A percentile compares a stretch with the other conserved stretches of the same genome.
phyloP scores from a whole-genome alignment of 92 coral and sea anemone genomes.

The Umimayanthus kanabou region DNA sequence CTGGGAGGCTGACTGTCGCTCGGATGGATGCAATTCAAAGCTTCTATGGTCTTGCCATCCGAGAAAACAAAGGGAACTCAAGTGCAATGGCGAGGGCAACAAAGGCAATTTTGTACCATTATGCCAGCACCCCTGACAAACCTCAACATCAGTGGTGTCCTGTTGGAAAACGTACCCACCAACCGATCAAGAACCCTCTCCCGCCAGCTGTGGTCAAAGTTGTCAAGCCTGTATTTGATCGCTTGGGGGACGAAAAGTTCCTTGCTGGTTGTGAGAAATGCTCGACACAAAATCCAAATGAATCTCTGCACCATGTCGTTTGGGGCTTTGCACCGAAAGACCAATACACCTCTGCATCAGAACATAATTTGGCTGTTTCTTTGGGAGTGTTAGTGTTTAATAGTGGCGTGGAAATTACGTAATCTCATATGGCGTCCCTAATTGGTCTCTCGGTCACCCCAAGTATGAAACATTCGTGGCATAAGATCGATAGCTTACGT shows the following conservation, averaged over 20 bases:
- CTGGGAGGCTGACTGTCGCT: constrained; percentile 55
- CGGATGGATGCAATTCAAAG: constrained; percentile 60
- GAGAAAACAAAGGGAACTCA: constrained; percentile 63
- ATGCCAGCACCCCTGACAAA: constrained; percentile 53
- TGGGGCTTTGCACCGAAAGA: constrained; percentile 66
- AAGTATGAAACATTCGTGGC: constrained; percentile 35
- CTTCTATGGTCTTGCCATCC: constrained; percentile 58
- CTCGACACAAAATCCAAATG: constrained; percentile 56
- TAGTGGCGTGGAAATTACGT: constrained; percentile 48
- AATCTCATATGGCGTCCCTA: constrained; percentile 22
- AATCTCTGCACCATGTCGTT: constrained; percentile 57
- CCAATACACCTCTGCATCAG: constrained; percentile 46
- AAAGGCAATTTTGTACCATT: constrained; percentile 61
- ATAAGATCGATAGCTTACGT: constrained; percentile 34
- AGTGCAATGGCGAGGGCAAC: constrained; percentile 63
- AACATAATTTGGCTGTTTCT: constrained; percentile 44
- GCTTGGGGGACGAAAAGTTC: constrained; percentile 52
- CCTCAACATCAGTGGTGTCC: constrained; percentile 65
- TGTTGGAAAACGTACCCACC: constrained; percentile 31
- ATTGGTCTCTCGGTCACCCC: constrained; percentile 36
- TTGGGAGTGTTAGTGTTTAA: constrained; percentile 56
- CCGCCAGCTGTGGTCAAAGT: constrained; percentile 54
- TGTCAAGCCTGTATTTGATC: constrained; percentile 56
- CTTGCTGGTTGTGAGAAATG: constrained; percentile 57
- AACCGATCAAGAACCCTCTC: constrained; percentile 57